These are phyloP conservation scores for Halisarca cf. caerulea DNA, from an alignment of 37 sponge, comb jelly and placozoan species.

Conservation along the genomic window DNA sequence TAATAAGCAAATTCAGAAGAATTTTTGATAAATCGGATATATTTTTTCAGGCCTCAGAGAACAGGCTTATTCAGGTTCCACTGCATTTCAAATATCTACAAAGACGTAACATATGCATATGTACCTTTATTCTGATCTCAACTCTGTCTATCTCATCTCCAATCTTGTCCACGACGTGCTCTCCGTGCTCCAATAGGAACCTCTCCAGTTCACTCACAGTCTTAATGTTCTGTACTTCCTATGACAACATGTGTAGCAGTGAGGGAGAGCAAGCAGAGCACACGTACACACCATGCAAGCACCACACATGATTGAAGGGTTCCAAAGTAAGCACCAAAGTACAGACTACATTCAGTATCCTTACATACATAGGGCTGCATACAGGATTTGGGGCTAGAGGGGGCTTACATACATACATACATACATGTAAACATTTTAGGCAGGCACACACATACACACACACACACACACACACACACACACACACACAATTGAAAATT, in stretches of 20 bases:
- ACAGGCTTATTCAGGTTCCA: neutral
- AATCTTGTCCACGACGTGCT: conserved; percentile 81
- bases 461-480: no score
- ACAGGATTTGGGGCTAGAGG: no score
- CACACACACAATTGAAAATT: neutral
- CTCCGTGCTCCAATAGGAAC: conserved; percentile 88
- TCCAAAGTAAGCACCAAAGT: neutral
- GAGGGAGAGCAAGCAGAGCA: neutral
- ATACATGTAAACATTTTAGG: no score
- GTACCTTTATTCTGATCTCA: conserved; percentile 81
- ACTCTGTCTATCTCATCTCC: conserved; percentile 90
- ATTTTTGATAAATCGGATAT: no score
- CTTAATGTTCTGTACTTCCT: conserved; percentile 65
- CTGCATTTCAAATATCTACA: neutral
- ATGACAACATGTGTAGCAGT: neutral
- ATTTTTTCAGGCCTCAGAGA: neutral
- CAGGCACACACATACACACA: no score
- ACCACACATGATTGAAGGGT: neutral
- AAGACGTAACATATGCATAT: neutral
- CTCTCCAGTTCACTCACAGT: conserved; percentile 76
- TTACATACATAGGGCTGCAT: no score
- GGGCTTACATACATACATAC: no score
- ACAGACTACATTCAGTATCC: no score
- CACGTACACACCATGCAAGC: neutral
- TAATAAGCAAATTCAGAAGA: neutral